Evolutionary conservation across 1,140 invertebrate species (phyloP), one percentile per base, ranked within the genome.

Genomic region (Plutomurus gul): DNA sequence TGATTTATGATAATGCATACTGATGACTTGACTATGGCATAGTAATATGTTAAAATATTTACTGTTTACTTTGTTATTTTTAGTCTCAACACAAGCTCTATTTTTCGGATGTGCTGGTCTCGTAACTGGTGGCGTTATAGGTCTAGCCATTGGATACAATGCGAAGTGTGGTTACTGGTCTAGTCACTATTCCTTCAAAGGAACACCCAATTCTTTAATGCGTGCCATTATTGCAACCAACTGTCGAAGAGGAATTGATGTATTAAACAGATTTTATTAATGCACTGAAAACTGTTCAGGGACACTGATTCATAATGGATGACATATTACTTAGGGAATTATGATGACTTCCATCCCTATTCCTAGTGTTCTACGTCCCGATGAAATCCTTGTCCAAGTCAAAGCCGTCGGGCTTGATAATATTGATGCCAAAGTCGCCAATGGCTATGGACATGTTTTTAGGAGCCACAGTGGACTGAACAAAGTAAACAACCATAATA

Each of bases 361-460:
- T 75, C 91, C 90, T 39, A 86, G 84, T 33, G 88, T 90, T 43
- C 86, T 88, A 80, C 85, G 84, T n/a, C 87, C 89, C 1, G 88
- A 91, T 81, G 89, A 92, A 82, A 85, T 93, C 70, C 82, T 92
- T 65, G 88, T 93, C 49, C 89, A 91, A 87, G 91, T 93, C 2
- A 89, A 90, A 84, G 90, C 91, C 37, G 88, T 89, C 8, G 89
- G 91, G 6, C 85, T 93, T 51, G 90, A 92, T 82, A 84, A 88
- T 60, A 85, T 92, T n/a, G 92, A 93, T 85, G 85, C 89, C 40
- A 88, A 89, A 85, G 90, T 93, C 83, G 89, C 89, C 81, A 85
- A 82, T 43, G 91, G 91, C 16, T 92, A 92, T 83, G 90, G 89
- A 0, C 88, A 86, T 83, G 85, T 86, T 22, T 87, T 92, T 40